phyloP scores from a whole-genome alignment of 2,888 invertebrate species.

The Acrobasis repandana region DNA sequence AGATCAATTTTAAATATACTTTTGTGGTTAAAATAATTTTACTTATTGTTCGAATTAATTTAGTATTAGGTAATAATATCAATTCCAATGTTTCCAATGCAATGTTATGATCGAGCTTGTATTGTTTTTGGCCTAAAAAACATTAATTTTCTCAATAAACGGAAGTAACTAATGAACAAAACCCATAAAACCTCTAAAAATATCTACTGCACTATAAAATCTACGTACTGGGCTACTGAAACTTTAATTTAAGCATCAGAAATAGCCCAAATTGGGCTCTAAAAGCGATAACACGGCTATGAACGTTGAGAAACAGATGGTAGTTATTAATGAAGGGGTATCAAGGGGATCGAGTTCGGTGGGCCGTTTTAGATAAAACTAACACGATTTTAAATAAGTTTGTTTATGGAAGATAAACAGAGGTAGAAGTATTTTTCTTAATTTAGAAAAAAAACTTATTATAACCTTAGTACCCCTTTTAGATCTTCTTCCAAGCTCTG shows the following conservation, averaged over 20 bases:
- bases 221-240: background rate
- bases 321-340: slow-evolving; percentile 1
- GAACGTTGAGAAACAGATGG: slow-evolving; percentile 1
- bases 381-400: background rate
- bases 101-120: too few species aligned
- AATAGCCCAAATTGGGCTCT: slow-evolving; percentile 17
- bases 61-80: too few species aligned
- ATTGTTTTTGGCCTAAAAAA: too few species aligned
- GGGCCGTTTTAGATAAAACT: background rate
- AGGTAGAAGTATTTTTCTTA: background rate
- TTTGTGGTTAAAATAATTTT: too few species aligned
- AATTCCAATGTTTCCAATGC: too few species aligned
- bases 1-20: too few species aligned
- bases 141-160: too few species aligned
- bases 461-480: too few species aligned
- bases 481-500: too few species aligned
- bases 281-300: slow-evolving; percentile 19
- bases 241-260: slow-evolving; percentile 16
- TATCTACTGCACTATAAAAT: slow-evolving; percentile 1
- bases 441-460: too few species aligned
- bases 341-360: slow-evolving; percentile 1
- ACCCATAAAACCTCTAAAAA: slow-evolving; percentile 7
- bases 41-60: too few species aligned
- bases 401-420: background rate
- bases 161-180: background rate